phyloP scores from a whole-genome alignment of 2,113 vertebrate species.

The Nothoprocta perdicaria region DNA sequence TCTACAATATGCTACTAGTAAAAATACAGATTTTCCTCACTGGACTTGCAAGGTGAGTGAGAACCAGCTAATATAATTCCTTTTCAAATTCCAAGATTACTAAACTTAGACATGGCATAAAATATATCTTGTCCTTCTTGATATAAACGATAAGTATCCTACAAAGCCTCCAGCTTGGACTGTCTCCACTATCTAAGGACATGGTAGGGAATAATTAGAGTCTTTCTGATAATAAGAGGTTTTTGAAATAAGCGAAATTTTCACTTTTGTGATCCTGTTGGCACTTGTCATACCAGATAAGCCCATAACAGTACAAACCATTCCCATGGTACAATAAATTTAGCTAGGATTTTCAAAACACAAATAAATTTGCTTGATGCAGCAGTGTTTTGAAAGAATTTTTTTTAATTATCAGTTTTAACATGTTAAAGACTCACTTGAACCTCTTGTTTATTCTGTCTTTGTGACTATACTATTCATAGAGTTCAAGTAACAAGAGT shows the following conservation, averaged over 20 bases:
- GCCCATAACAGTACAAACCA: not conserved
- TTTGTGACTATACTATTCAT: not conserved
- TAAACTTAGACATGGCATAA: not conserved
- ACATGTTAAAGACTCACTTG: not conserved
- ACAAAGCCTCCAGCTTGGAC: not conserved
- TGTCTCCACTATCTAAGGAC: not conserved
- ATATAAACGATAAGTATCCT: not conserved
- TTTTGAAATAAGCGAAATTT: not conserved
- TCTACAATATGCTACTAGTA: rapidly evolving
- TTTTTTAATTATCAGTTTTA: not conserved
- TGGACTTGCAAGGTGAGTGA: not conserved
- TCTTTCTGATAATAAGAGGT: not conserved
- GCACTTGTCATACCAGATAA: not conserved
- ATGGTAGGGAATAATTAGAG: not conserved
- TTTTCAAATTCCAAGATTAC: not conserved
- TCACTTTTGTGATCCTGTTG: not conserved
- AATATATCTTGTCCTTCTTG: not conserved
- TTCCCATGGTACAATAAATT: not conserved
- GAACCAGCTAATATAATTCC: not conserved
- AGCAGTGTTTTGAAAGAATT: not conserved
- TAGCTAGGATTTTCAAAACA: not conserved
- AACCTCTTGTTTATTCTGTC: not conserved
- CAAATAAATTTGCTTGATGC: not conserved
- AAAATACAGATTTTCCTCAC: not conserved
- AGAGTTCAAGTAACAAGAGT: not conserved